Evolutionary conservation across 2,888 invertebrate species (phyloP).

Genomic region (Chrysomela aeneicollis): DNA sequence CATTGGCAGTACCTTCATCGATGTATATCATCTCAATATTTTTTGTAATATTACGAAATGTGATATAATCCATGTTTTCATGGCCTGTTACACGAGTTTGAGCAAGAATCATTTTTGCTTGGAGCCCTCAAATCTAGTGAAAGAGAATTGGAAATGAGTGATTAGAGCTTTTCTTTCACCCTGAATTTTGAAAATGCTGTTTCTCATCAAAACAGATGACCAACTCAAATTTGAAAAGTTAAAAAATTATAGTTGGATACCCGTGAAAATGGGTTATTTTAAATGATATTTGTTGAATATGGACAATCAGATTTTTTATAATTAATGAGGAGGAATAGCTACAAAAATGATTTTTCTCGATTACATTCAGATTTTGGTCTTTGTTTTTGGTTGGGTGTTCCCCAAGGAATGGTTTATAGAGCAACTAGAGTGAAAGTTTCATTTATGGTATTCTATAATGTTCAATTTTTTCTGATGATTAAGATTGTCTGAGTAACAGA

Average conservation of each 20-base stretch:
- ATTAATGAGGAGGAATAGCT: not conserved
- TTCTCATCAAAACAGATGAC: no score
- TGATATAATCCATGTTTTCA: slow-evolving; percentile 41
- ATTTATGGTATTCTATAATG: slow-evolving; percentile 30
- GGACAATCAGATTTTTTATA: slow-evolving; percentile 13
- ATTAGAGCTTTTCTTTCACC: no score
- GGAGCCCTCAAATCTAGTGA: not conserved
- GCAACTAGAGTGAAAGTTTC: slow-evolving; percentile 31
- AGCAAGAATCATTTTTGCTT: slow-evolving; percentile 31
- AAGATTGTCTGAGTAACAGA: slow-evolving; percentile 34
- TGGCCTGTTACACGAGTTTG: slow-evolving; percentile 37
- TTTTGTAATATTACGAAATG: slow-evolving; percentile 35
- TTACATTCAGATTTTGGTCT: not conserved
- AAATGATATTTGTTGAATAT: no score
- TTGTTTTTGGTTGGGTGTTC: slow-evolving; percentile 12
- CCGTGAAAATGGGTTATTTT: no score
- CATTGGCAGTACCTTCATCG: slow-evolving; percentile 22
- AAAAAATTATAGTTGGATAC: no score
- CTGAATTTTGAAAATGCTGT: no score
- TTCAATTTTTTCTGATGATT: slow-evolving; percentile 21
- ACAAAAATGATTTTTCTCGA: slow-evolving; percentile 17
- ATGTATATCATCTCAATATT: slow-evolving; percentile 22
- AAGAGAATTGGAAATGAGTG: not conserved
- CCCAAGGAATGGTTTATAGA: slow-evolving; percentile 27
- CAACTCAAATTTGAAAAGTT: no score